phyloP scores from a whole-genome alignment of 2,113 vertebrate species.

The Crypturellus undulatus region DNA sequence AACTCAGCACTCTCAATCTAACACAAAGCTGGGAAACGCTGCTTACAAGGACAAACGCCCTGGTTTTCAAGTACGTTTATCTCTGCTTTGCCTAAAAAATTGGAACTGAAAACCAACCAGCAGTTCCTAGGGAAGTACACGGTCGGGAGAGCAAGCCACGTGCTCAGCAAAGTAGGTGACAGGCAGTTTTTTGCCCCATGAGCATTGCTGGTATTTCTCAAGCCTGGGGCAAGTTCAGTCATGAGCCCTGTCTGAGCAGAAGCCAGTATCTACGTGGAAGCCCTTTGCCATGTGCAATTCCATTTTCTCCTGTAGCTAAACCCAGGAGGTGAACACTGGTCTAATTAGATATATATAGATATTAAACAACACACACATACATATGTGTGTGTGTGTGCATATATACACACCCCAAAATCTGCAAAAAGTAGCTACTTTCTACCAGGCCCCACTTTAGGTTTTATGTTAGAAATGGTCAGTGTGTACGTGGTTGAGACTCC shows the following conservation, averaged over 20 bases:
- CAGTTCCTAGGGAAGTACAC: background rate
- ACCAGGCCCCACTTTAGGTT: background rate
- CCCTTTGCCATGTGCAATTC: background rate
- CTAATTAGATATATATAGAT: background rate
- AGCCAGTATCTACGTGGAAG: background rate
- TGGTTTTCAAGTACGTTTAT: background rate
- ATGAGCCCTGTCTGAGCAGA: background rate
- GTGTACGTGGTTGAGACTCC: background rate
- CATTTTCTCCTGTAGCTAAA: background rate
- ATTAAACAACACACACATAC: too few species aligned
- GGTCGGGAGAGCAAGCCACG: accelerated
- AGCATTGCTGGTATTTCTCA: background rate
- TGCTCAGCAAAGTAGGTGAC: background rate
- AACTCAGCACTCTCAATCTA: background rate
- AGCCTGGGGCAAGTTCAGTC: background rate
- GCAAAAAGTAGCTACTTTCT: background rate
- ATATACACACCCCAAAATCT: background rate
- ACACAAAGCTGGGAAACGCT: background rate
- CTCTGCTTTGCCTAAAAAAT: background rate
- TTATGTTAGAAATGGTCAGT: background rate
- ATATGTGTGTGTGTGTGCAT: too few species aligned
- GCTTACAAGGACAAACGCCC: background rate
- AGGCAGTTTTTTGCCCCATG: accelerated
- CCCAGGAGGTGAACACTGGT: background rate
- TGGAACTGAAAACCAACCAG: background rate